phyloP scores from a whole-genome alignment of 2,888 invertebrate genomes.

The Melanchra persicariae region DNA sequence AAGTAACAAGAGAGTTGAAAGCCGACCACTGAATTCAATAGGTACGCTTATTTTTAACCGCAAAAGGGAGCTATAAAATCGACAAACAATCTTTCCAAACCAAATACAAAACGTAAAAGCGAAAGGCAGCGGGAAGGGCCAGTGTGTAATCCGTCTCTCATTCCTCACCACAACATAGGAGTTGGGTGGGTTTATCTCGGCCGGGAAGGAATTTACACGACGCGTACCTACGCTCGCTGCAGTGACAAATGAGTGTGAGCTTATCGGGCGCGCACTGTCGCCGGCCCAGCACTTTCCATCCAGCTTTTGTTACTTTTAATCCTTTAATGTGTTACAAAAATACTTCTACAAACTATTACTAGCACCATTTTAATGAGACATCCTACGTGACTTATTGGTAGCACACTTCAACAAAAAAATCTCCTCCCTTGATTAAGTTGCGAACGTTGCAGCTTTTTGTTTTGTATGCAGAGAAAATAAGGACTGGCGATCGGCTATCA shows the following conservation, averaged over 20 bases:
- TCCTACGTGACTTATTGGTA: constrained; percentile 73
- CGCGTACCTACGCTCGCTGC: constrained; percentile 81
- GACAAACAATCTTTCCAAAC: constrained; percentile 60
- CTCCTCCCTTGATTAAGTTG: constrained; percentile 74
- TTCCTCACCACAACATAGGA: constrained; percentile 68
- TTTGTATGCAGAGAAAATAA: constrained; percentile 72
- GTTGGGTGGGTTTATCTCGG: constrained; percentile 85
- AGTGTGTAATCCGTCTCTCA: constrained; percentile 75
- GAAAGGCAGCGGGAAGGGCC: constrained; percentile 66
- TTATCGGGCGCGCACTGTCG: constrained; percentile 81
- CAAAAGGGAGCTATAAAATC: constrained; percentile 62
- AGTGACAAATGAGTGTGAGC: constrained; percentile 88
- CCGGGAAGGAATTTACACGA: constrained; percentile 87
- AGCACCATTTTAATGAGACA: constrained; percentile 80
- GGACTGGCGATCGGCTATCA: constrained; percentile 76
- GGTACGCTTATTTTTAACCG: constrained; percentile 40
- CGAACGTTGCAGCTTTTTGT: constrained; percentile 71
- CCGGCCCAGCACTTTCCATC: constrained; percentile 70
- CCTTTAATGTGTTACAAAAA: constrained; percentile 62
- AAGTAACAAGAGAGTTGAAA: constrained; percentile 29
- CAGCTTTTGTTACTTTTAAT: constrained; percentile 72
- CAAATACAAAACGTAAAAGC: constrained; percentile 63
- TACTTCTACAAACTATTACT: constrained; percentile 65
- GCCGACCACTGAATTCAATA: constrained; percentile 41
- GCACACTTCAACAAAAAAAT: constrained; percentile 68